A percentile compares a stretch with the other conserved stretches of the same genome.
Evolutionary conservation across 2,113 vertebrate genomes (phyloP).

Genomic region (Rhodinocichla rosea): DNA sequence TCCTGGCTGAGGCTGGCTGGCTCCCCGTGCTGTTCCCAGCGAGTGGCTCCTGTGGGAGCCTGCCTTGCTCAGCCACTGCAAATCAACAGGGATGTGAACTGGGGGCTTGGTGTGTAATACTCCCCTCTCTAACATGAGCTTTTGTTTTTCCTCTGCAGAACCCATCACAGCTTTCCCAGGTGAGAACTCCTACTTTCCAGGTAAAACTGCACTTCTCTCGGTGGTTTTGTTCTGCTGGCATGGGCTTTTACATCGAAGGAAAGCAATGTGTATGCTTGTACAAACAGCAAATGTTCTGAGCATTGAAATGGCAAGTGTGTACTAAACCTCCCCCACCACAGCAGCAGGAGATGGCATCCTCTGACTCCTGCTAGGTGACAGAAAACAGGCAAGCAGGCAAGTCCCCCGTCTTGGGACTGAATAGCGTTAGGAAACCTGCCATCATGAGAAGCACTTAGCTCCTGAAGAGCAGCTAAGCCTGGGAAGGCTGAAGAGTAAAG

Average conservation of each 20-base stretch:
- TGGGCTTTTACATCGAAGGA: not conserved
- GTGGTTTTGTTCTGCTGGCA: constrained; percentile 39
- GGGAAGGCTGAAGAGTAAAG: constrained; percentile 1
- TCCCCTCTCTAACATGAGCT: not conserved
- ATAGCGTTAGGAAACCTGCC: constrained; percentile 43
- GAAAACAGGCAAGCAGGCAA: not conserved
- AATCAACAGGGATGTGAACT: rapidly evolving
- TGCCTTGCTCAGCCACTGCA: rapidly evolving
- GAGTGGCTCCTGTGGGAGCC: not conserved
- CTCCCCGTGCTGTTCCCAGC: rapidly evolving
- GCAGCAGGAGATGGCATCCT: constrained; percentile 49
- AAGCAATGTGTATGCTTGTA: not conserved
- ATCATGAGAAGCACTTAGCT: constrained; percentile 24
- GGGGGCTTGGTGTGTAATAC: not conserved
- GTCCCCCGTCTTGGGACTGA: constrained; percentile 3
- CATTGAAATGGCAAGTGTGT: constrained; percentile 11
- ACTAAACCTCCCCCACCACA: not conserved
- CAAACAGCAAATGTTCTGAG: constrained; percentile 1
- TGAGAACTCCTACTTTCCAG: constrained; percentile 83
- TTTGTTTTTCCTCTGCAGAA: constrained; percentile 76
- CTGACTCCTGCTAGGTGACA: not conserved
- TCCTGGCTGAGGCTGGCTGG: not conserved
- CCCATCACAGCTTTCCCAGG: constrained; percentile 90
- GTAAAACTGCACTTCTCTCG: constrained; percentile 61
- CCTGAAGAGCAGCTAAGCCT: constrained; percentile 39